Conservation (phyloP, 1,140 invertebrate genomes). For the Chrysomallon squamiferum region DNA sequence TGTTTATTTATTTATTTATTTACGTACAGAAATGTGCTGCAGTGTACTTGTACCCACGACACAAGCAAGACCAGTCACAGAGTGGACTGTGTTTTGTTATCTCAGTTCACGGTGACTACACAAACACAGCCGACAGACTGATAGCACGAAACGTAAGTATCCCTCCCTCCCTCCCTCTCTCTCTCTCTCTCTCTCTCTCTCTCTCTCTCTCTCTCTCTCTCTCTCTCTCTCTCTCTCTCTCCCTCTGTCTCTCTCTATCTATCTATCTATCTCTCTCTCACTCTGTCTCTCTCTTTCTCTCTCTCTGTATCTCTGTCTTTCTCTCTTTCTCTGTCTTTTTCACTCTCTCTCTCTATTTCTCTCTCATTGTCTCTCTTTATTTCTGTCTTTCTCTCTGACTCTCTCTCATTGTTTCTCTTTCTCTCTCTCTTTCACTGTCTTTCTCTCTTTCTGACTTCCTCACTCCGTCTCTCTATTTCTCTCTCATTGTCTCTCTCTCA, state of each 20-base stretch:
- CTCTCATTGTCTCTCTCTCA: conserved; percentile 13
- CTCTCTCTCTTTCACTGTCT: conserved; percentile 11
- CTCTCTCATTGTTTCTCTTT: conserved; percentile 17
- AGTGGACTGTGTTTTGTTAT: no score
- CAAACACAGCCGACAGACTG: not conserved
- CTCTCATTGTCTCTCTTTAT: conserved; percentile 19
- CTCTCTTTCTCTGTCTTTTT: conserved; percentile 1
- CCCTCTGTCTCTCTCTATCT: conserved; percentile 4
- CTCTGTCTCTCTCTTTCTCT: conserved; percentile 6
- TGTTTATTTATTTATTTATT: no score
- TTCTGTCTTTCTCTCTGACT: conserved; percentile 20
- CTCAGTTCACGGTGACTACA: not conserved
- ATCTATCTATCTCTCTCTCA: conserved; percentile 7
- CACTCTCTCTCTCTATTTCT: conserved; percentile 19
- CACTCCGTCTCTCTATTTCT: conserved; percentile 5
- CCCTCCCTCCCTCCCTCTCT: not conserved
- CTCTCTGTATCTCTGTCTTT: conserved; percentile 15
- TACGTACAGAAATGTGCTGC: not conserved
- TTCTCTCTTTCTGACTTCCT: no score
- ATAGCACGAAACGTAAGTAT: not conserved
- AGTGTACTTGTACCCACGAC: not conserved
- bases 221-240: conserved; percentile 6
- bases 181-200: conserved; percentile 8
- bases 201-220: conserved; percentile 6
- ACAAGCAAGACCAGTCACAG: not conserved